Evolutionary conservation across 92 coral and sea anemone genomes (phyloP).

Genomic region (Phymanthus crucifer): DNA sequence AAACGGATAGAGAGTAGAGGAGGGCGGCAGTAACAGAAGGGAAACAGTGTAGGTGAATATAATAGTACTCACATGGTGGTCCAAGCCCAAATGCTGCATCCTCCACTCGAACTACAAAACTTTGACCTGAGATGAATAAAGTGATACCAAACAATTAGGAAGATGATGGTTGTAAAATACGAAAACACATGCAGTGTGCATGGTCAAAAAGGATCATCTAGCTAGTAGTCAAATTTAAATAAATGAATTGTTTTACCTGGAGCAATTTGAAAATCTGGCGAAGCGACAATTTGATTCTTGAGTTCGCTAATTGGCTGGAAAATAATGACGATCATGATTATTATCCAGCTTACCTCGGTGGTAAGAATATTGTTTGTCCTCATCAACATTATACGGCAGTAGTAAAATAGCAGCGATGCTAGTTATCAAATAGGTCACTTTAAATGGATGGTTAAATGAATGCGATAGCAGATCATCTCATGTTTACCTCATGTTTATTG

Average conservation of each 20-base stretch:
- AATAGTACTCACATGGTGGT: slow-evolving; percentile 53
- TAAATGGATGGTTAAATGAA: too few relatives aligned
- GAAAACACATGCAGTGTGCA: too few relatives aligned
- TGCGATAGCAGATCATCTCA: neutral
- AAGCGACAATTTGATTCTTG: slow-evolving; percentile 39
- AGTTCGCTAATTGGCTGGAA: slow-evolving; percentile 53
- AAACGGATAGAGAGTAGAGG: neutral
- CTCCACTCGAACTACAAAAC: slow-evolving; percentile 42
- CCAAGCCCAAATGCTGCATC: slow-evolving; percentile 48
- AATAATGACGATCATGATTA: neutral
- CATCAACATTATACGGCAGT: too few relatives aligned
- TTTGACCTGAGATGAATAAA: slow-evolving; percentile 13
- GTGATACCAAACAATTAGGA: neutral
- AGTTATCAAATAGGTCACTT: too few relatives aligned
- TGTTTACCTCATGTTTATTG: slow-evolving; percentile 49
- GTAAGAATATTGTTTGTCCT: too few relatives aligned
- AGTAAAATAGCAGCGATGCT: too few relatives aligned
- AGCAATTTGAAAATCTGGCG: slow-evolving; percentile 3
- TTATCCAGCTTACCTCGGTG: neutral
- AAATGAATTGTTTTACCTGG: slow-evolving; percentile 19
- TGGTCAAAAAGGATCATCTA: too few relatives aligned
- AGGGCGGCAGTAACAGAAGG: neutral
- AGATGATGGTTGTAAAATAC: too few relatives aligned
- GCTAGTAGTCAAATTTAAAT: neutral
- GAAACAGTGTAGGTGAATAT: neutral